Base-by-base conservation (phyloP, 2,888 invertebrate genomes). In the Marronus borbonicus region DNA sequence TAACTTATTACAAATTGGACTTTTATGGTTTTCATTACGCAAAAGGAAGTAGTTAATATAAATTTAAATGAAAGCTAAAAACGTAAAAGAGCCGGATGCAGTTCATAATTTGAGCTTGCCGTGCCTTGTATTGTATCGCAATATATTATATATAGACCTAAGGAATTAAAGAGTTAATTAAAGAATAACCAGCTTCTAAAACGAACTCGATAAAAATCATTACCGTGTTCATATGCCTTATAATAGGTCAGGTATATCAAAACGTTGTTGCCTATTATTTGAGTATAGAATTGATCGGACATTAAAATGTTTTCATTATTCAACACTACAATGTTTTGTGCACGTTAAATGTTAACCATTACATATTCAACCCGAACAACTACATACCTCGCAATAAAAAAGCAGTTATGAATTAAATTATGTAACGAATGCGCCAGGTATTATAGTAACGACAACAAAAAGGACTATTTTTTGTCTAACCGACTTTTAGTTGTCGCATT, bases 261-360 rank as follows among this genome's bases (percentile, higher is more conserved):
- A 50, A 28, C 14, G 49, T 12, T 31, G 24, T 50, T 50, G 24
- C 14, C 8, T 68, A 68, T 28, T 50, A 68, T 24, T 68, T 28
- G 68, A 12, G 3, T 28, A 68, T 39, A 68, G 14, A 68, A 68
- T 68, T 7, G 52, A 68, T 28, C 68, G 50, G n/a, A 28, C 50
- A 68, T 68, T 52, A 28, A 68, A 68, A 49, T 52, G 28, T 14
- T 14, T 28, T 14, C 28, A 50, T 72, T 72, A 72, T 58, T 58
- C 60, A 72, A 39, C 20, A 28, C 58, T 17, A 17, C n/a, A 39
- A 44, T n/a, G 24, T 70, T 70, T 36, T n/a, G 44, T 44, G 66
- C 49, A 66, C 49, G 17, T n/a, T 44, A 49, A 44, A 44, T 31
- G 60, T 60, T 60, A 8, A 62, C 24, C 31, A 12, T 49, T 66